A percentile compares a stretch with the other conserved stretches of the same genome.
These are phyloP conservation scores for Arenicola marina DNA, from an alignment of 2,888 invertebrate species.

Conservation along the genomic window DNA sequence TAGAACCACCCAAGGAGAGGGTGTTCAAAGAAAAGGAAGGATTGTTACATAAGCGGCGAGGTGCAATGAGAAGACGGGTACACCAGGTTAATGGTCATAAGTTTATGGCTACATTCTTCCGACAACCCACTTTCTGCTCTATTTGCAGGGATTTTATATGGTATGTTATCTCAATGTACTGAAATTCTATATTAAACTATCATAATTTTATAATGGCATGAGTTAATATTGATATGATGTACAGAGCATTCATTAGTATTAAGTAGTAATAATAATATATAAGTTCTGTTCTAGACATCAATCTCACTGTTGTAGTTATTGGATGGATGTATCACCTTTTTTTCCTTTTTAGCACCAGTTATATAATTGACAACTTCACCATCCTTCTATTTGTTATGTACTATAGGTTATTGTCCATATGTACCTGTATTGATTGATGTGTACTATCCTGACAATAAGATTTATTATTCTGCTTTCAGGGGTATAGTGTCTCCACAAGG, in stretches of 20 bases:
- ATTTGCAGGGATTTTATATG: constrained; percentile 99
- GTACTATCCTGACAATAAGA: constrained; percentile 3
- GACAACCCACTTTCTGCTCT: constrained; percentile 99
- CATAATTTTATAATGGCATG: no score
- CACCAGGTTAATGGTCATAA: constrained; percentile 98
- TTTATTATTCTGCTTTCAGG: constrained; percentile 48
- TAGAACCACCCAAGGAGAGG: constrained; percentile 21
- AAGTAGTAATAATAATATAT: no score
- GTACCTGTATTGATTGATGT: no score
- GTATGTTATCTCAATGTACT: constrained; percentile 64
- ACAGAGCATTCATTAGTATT: no score
- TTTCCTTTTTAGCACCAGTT: no score
- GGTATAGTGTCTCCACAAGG: constrained; percentile 56
- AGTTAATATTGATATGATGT: no score
- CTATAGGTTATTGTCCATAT: no score
- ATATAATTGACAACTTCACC: no score
- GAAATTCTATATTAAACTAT: background rate
- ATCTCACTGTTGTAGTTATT: no score
- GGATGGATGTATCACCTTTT: no score
- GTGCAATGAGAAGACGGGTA: constrained; percentile 96
- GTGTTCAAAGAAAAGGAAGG: constrained; percentile 96
- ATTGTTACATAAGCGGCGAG: constrained; percentile 87
- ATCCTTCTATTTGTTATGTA: no score
- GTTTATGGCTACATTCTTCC: constrained; percentile 98
- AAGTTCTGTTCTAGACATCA: no score